A percentile compares a stretch with the other conserved stretches of the same genome.
These are phyloP conservation scores for Sigmodon hispidus DNA, from an alignment of 2,113 vertebrate genomes.

Conservation along the genomic window DNA sequence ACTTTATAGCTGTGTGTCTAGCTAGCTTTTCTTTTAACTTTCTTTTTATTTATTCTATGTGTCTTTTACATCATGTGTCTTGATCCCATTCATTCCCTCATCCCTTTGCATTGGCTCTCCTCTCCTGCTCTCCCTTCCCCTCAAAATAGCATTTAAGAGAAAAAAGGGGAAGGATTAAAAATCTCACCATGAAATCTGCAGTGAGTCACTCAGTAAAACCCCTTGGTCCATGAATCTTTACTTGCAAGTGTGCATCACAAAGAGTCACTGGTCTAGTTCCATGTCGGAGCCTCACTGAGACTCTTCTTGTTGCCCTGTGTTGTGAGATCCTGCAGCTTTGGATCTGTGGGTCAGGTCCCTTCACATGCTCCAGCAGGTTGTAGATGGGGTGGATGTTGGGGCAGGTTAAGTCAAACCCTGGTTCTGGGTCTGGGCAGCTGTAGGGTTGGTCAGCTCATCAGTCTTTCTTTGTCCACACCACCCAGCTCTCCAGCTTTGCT, in stretches of 20 bases:
- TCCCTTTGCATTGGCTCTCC: neutral
- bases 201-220: too few species aligned
- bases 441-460: neutral
- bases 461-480: neutral
- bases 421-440: neutral
- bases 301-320: neutral
- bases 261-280: neutral
- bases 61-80: neutral
- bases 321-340: neutral
- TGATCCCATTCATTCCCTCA: neutral
- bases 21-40: neutral
- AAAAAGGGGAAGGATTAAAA: neutral
- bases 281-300: too few species aligned
- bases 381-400: neutral
- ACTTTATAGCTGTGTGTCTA: neutral
- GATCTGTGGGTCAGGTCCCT: neutral
- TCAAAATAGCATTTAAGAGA: neutral
- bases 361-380: neutral
- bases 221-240: neutral
- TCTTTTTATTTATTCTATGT: neutral
- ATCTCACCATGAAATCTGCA: neutral
- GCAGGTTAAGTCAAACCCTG: neutral
- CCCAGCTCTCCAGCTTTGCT: neutral
- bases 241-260: neutral
- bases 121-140: neutral